These are phyloP conservation scores for Sibirionetta formosa DNA, from an alignment of 2,797 vertebrate genomes.

Conservation along the genomic window DNA sequence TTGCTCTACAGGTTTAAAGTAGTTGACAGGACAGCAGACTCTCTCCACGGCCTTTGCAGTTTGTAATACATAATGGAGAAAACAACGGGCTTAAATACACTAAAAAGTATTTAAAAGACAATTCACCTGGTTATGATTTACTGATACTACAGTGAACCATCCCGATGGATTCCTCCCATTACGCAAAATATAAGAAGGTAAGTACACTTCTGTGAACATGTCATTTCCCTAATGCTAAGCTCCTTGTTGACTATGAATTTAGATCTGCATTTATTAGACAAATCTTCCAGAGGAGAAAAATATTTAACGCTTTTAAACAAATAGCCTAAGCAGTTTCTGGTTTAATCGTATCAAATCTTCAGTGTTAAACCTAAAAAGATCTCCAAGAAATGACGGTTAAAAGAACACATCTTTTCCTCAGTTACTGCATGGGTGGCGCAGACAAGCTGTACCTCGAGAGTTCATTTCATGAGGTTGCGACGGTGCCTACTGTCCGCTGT, in stretches of 20 bases:
- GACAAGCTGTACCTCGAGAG: background rate
- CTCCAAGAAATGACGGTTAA: constrained; percentile 28
- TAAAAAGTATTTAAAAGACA: background rate
- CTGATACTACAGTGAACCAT: constrained; percentile 13
- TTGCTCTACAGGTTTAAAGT: constrained; percentile 24
- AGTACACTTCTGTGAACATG: constrained; percentile 47
- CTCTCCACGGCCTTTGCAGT: background rate
- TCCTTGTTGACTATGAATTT: constrained; percentile 20
- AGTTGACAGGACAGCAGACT: constrained; percentile 26
- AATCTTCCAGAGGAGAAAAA: constrained; percentile 29
- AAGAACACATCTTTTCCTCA: constrained; percentile 26
- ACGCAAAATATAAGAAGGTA: background rate
- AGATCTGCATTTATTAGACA: background rate
- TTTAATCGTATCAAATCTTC: constrained; percentile 72
- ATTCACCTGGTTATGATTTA: background rate
- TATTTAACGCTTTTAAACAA: constrained; percentile 61
- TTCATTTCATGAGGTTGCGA: background rate
- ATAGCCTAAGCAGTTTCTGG: constrained; percentile 57
- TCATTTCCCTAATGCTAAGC: constrained; percentile 34
- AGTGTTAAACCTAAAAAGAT: constrained; percentile 74
- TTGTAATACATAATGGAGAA: constrained; percentile 13
- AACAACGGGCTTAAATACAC: background rate
- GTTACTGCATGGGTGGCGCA: background rate
- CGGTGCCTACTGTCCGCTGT: constrained; percentile 64
- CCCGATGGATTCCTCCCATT: constrained; percentile 17